Base-by-base conservation (phyloP, 2,797 vertebrate species). In the Spheniscus humboldti region DNA sequence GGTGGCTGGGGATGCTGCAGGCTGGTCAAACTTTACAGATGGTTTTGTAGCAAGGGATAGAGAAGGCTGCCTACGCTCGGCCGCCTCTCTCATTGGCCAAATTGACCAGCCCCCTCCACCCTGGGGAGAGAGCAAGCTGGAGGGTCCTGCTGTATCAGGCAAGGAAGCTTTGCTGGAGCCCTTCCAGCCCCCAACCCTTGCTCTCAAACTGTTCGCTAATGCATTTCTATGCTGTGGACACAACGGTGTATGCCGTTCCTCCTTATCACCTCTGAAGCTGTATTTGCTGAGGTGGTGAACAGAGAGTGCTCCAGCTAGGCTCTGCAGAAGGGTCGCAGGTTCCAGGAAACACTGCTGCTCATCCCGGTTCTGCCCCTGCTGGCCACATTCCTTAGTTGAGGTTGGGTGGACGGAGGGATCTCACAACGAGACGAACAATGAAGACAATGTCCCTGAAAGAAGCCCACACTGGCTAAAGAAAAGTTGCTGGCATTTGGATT, bases 211-310 rank as follows among this genome's bases (percentile, higher is more conserved):
- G 19, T 50, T 60, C 4, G 5, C 37, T 64, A 25, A 20, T 7
- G 14, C 43, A 63, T 28, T 31, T 50, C 48, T 35, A 17, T 1
- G 1, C 72, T 13, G 30, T 22, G 27, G 59, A 43, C n/a, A 9
- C 47, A 25, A 7, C 0, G 7, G n/a, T 18, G 39, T 7, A 4
- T 2, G 19, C 9, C 6, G 35, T 16, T 73, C 48, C 23, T 43
- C 53, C 17, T 13, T 33, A 41, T 8, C 19, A 9, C 31, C 27
- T n/a, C 64, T 37, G 19, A 57, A 52, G 25, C 2, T 23, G 56
- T 19, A 43, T 33, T 48, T 53, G 62, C 62, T 43, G 39, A 17
- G 63, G 35, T 5, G 11, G 18, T 22, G 13, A 59, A 47, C 52
- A 39, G 22, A 2, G 31, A 25, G 18, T 24, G 33, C 43, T 22